These are phyloP conservation scores for Megaceryle maxima DNA, from an alignment of 2,113 vertebrate species.

Conservation along the genomic window DNA sequence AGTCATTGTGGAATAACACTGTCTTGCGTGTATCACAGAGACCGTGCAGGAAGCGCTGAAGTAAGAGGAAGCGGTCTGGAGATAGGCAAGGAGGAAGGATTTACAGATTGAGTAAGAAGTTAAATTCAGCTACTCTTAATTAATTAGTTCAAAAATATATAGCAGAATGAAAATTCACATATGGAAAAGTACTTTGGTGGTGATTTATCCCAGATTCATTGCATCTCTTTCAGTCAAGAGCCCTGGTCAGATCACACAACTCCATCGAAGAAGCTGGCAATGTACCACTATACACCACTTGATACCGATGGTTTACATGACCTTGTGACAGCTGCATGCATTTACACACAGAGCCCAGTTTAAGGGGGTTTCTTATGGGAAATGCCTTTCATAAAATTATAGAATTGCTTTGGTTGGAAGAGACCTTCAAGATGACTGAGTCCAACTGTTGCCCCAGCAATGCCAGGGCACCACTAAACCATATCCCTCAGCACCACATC, in stretches of 20 bases:
- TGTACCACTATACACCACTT: neutral
- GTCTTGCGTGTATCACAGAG: neutral
- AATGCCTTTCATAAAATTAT: neutral
- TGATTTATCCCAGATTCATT: neutral
- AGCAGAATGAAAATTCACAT: neutral
- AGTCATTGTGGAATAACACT: slow-evolving; percentile 48
- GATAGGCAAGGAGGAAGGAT: neutral
- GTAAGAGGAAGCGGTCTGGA: slow-evolving; percentile 19
- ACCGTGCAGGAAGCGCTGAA: slow-evolving; percentile 28
- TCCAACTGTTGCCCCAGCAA: too few relatives aligned
- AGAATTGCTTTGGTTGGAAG: too few relatives aligned
- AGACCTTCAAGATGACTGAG: too few relatives aligned
- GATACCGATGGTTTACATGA: neutral
- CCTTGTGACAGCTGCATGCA: neutral
- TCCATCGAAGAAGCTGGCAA: neutral
- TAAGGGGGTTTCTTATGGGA: neutral
- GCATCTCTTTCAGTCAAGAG: neutral
- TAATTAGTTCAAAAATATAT: neutral
- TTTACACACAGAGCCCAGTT: neutral
- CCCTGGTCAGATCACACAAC: neutral
- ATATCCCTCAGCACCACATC: too few relatives aligned
- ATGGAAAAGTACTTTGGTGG: neutral
- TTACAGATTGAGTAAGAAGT: neutral
- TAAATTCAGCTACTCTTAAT: neutral
- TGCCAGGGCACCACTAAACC: too few relatives aligned